Evolutionary conservation across 2,888 invertebrate genomes (phyloP), one percentile per base, ranked within the genome.

Genomic region (Mesorhabditis belari): DNA sequence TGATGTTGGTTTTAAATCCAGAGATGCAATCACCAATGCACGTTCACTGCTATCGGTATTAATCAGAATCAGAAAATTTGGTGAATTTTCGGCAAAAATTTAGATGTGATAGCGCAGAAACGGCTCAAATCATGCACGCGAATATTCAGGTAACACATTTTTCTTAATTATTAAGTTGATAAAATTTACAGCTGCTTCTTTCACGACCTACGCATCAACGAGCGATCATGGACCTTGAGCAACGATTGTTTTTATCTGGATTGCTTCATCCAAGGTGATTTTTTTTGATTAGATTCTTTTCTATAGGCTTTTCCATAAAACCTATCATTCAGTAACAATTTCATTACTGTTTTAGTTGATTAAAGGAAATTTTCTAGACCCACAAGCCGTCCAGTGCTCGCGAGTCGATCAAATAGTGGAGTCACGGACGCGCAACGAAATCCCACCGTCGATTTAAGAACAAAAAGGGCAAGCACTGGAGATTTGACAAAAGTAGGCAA

Each of bases 11-110:
- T 1, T 92, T 91, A 82, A 95, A 95, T 84, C 93, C 94, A 0
- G 88, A 91, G 60, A 93, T 93, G 6, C 89, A 90, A 73, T 91
- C 92, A 81, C 93, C 93, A 0, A 88, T 95, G 26, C 94, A 95
- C 81, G 92, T 93, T 3, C 95, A 96, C 82, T 93, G 92, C 58
- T 95, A 87, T 81, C 87, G 93, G 83, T 85, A 9, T n/a, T n/a
- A n/a, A n/a, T n/a, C n/a, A n/a, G n/a, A n/a, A n/a, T n/a, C n/a
- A n/a, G n/a, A n/a, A n/a, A n/a, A n/a, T n/a, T n/a, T n/a, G n/a
- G 55, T 12, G 19, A n/a, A 26, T 6, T n/a, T 35, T 35, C 44
- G 44, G 5, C n/a, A 53, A 55, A 17, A 25, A 9, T 55, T 55
- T n/a, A 51, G 71, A 57, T 71, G 84, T 82, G 95, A 95, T 82